Conservation (phyloP, 2,113 vertebrate genomes). For the Semnornis frantzii region DNA sequence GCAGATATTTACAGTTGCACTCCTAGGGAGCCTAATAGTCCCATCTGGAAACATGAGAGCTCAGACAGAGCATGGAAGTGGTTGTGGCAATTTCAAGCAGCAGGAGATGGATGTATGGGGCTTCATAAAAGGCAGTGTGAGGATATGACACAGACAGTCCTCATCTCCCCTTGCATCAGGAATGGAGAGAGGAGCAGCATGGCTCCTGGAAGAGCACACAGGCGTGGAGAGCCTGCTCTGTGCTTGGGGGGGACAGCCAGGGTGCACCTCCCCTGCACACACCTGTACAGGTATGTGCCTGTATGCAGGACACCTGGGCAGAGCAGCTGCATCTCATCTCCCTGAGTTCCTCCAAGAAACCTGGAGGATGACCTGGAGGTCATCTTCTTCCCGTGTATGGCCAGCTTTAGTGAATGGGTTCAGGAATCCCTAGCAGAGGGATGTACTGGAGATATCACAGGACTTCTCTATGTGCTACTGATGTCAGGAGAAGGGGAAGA, state of each 20-base stretch:
- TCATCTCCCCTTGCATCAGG: not conserved
- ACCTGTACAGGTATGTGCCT: rapidly evolving
- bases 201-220: not conserved
- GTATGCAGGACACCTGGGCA: not conserved
- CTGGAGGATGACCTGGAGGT: not conserved
- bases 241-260: not conserved
- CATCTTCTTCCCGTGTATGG: no score
- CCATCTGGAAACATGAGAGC: constrained; percentile 30
- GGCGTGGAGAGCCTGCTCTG: not conserved
- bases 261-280: not conserved
- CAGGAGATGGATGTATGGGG: not conserved
- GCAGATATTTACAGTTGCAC: constrained; percentile 6
- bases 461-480: not conserved
- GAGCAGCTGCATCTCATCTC: not conserved
- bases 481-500: not conserved
- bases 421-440: not conserved
- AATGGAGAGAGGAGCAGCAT: rapidly evolving
- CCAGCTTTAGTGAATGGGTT: not conserved
- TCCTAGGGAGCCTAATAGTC: not conserved
- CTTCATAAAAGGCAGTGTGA: not conserved
- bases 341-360: not conserved
- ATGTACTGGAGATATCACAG: rapidly evolving
- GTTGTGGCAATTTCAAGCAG: constrained; percentile 16
- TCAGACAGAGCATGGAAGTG: not conserved
- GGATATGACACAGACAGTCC: not conserved